These are phyloP conservation scores for silkworm (Bombyx mori) DNA, from an alignment of 1,140 invertebrate species.

Conservation along the genomic window ASM3026992v2 NC_085116.1:14405001-14405500, in stretches of 20 bases:
- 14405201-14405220: conserved; percentile 29
- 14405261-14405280: conserved; percentile 44
- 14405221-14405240: conserved; percentile 50
- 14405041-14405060: not conserved
- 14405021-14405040: not conserved
- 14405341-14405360: no score
- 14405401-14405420: no score
- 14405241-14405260: conserved; percentile 53
- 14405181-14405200: conserved; percentile 12
- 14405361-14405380: no score
- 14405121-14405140: conserved; percentile 15
- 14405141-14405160: conserved; percentile 9
- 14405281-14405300: not conserved
- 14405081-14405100: conserved; percentile 37
- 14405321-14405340: no score
- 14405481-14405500: no score
- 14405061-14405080: conserved; percentile 29
- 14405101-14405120: conserved; percentile 11
- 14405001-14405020: no score
- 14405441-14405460: no score
- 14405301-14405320: no score
- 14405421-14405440: no score
- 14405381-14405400: no score
- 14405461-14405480: no score
- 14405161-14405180: conserved; percentile 8